Evolutionary conservation across 2,797 vertebrate genomes (phyloP).

Genomic region (Leuciscus waleckii): DNA sequence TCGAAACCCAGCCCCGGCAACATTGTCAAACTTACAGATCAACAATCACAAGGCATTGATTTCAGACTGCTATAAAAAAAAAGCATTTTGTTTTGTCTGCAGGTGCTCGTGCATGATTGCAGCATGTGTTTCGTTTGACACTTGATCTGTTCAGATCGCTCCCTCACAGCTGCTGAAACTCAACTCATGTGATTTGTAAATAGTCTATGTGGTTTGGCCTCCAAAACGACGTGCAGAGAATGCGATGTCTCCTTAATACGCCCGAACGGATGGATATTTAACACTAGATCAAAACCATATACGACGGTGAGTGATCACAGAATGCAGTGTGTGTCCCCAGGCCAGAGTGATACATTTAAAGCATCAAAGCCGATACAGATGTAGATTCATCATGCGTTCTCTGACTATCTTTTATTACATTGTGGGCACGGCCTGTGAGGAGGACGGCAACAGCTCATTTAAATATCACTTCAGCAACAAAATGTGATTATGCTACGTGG

Average conservation of each 20-base stretch:
- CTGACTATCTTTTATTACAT: slow-evolving; percentile 47
- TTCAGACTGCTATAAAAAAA: neutral
- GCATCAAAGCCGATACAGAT: slow-evolving; percentile 42
- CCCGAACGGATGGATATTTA: slow-evolving; percentile 48
- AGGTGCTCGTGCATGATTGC: neutral
- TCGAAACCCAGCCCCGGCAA: neutral
- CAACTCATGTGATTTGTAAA: slow-evolving; percentile 12
- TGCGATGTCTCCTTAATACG: neutral
- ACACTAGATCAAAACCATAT: slow-evolving; percentile 35
- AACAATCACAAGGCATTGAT: slow-evolving; percentile 1
- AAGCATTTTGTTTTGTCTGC: slow-evolving; percentile 6
- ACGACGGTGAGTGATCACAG: slow-evolving; percentile 43
- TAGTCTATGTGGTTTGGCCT: neutral
- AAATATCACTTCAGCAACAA: slow-evolving; percentile 33
- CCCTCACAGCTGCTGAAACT: slow-evolving; percentile 8
- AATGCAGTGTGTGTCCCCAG: slow-evolving; percentile 25
- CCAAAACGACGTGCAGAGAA: neutral
- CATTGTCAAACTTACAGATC: neutral
- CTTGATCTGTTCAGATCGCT: neutral
- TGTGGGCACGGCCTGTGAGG: slow-evolving; percentile 31
- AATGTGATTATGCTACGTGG: neutral
- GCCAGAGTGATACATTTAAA: slow-evolving; percentile 45
- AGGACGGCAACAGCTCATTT: slow-evolving; percentile 42
- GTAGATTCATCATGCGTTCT: slow-evolving; percentile 49
- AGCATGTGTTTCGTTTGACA: slow-evolving; percentile 21